phyloP scores from a whole-genome alignment of 2,797 vertebrate genomes.

The Gymnocypris eckloni region DNA sequence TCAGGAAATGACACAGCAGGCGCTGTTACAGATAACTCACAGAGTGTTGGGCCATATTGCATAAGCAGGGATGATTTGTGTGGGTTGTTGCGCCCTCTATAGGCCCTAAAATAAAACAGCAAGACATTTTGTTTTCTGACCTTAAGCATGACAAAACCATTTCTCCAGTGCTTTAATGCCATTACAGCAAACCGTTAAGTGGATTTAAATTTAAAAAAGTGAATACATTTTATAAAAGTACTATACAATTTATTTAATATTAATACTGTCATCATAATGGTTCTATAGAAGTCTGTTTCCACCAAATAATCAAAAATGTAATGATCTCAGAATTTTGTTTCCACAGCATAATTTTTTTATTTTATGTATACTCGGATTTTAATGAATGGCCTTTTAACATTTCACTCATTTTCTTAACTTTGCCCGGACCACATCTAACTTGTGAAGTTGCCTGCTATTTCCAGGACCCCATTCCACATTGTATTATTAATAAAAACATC shows the following conservation, averaged over 20 bases:
- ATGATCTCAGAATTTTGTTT: too few relatives aligned
- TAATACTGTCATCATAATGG: background rate
- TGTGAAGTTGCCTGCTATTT: background rate
- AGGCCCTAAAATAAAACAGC: background rate
- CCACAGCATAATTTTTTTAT: too few relatives aligned
- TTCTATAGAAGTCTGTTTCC: too few relatives aligned
- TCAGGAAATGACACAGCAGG: background rate
- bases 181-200: background rate
- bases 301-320: too few relatives aligned
- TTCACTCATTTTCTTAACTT: background rate
- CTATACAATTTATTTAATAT: background rate
- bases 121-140: background rate
- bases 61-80: background rate
- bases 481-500: too few relatives aligned
- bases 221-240: too few relatives aligned
- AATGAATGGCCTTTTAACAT: background rate
- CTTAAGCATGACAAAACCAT: too few relatives aligned
- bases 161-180: background rate
- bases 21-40: slow-evolving; percentile 20
- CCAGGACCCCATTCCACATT: background rate
- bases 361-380: too few relatives aligned
- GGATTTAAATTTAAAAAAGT: too few relatives aligned
- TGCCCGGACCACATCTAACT: background rate
- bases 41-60: background rate
- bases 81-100: slow-evolving; percentile 5